Base-by-base conservation (phyloP, 2,888 invertebrate species). In the Drosophila gaucha region DNA sequence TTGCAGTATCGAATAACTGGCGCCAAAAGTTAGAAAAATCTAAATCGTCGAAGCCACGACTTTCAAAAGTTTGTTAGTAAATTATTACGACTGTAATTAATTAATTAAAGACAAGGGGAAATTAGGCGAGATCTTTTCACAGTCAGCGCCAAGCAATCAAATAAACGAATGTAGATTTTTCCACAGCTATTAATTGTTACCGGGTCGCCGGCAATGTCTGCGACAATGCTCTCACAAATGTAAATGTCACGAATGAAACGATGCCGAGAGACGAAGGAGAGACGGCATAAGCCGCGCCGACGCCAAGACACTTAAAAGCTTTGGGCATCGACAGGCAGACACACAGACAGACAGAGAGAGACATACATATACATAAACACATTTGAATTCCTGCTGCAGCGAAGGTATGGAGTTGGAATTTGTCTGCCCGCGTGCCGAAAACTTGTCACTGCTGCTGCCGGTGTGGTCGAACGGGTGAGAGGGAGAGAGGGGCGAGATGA, bases 371-470 rank as follows among this genome's bases (percentile, higher is more conserved):
- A 38, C 22, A 36, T 6, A 39, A n/a, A 24, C 30, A 62, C 64
- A 79, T 83, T 83, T 70, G 66, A 74, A 74, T 74, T 73, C 74
- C 71, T 74, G 77, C 67, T 77, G 56, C 57, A 54, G 49, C 56
- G 38, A 26, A 39, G 57, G 70, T 52, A 65, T 74, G 77, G 36
- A 54, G 47, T 33, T 62, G 71, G 84, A 89, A 89, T 89, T 86
- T 83, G 90, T 89, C 74, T 87, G 86, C 84, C 89, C 90, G 89
- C 89, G 90, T 89, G 89, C 89, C 90, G 89, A 89, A 89, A 90
- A 86, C 80, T 90, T 89, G 89, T 89, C 90, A 41, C 9, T 41
- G 85, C 55, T 50, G 52, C 71, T 65, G 78, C 50, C 51, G 57
- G 80, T 88, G 84, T 86, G 89, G 86, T 80, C 86, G 57, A 44